Percentiles rank a stretch among this genome's conserved stretches.
phyloP scores from a whole-genome alignment of 1,140 invertebrate species.

The Cherax destructor region DNA sequence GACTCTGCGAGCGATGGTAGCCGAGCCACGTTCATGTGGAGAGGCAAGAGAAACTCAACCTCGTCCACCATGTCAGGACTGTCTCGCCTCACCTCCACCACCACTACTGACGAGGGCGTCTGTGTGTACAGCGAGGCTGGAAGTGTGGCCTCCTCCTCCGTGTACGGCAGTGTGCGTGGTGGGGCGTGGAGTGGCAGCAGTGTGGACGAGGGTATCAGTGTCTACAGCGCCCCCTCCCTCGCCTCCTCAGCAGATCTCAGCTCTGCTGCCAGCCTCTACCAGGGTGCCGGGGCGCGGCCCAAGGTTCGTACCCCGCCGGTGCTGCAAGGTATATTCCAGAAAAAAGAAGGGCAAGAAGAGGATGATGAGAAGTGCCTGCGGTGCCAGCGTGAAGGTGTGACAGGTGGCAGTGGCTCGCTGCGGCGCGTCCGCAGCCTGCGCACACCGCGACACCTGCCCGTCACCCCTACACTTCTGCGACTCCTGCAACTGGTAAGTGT shows the following conservation, averaged over 20 bases:
- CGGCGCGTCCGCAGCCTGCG: slow-evolving; percentile 57
- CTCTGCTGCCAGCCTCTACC: slow-evolving; percentile 12
- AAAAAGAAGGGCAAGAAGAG: slow-evolving; percentile 29
- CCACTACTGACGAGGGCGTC: slow-evolving; percentile 68
- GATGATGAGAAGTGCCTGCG: slow-evolving; percentile 63
- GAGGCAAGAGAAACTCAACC: slow-evolving; percentile 46
- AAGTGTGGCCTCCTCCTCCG: slow-evolving; percentile 56
- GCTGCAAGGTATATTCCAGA: not conserved
- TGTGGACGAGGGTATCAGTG: slow-evolving; percentile 49
- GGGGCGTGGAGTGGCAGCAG: slow-evolving; percentile 25
- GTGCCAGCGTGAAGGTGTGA: slow-evolving; percentile 61
- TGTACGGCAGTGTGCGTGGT: slow-evolving; percentile 37
- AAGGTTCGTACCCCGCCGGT: slow-evolving; percentile 35
- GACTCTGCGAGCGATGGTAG: not conserved
- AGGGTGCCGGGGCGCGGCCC: slow-evolving; percentile 38
- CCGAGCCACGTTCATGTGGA: not conserved
- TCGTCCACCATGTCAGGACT: slow-evolving; percentile 39
- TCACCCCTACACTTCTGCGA: slow-evolving; percentile 63
- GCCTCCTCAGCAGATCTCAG: slow-evolving; percentile 27
- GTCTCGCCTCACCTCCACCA: slow-evolving; percentile 63
- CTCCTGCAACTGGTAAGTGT: slow-evolving; percentile 69
- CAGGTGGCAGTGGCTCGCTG: slow-evolving; percentile 5
- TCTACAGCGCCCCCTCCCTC: slow-evolving; percentile 39
- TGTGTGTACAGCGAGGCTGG: slow-evolving; percentile 61
- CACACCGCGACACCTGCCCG: slow-evolving; percentile 58